phyloP scores from a whole-genome alignment of 2,113 vertebrate genomes.

The Gavialis gangeticus region DNA sequence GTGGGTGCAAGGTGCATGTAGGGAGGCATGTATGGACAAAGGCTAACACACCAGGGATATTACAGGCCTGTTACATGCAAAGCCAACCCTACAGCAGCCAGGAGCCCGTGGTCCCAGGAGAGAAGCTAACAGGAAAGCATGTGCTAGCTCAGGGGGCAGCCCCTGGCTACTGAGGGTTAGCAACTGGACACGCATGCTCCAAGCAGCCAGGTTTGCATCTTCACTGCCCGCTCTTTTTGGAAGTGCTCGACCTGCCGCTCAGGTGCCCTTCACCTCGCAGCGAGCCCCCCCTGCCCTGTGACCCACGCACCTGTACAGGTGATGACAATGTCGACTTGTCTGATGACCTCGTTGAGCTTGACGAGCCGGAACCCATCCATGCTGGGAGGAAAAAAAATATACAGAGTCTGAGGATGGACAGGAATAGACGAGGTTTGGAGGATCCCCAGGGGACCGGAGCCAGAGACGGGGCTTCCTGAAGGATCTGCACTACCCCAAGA shows the following conservation, averaged over 20 bases:
- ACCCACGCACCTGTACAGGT: conserved; percentile 91
- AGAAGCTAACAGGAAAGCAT: background rate
- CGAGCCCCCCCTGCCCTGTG: fast-evolving
- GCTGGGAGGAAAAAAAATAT: conserved; percentile 68
- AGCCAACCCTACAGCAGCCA: background rate
- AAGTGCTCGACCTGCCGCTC: fast-evolving
- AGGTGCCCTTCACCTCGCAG: fast-evolving
- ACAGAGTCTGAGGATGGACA: background rate
- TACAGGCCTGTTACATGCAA: background rate
- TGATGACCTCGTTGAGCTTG: conserved; percentile 96
- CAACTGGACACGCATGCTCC: fast-evolving
- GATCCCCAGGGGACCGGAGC: fast-evolving
- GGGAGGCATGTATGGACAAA: no score
- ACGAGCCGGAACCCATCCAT: conserved; percentile 99
- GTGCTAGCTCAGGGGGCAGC: background rate
- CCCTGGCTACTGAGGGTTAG: background rate
- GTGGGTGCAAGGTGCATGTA: background rate
- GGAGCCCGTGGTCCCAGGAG: background rate
- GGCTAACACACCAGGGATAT: no score
- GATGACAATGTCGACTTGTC: conserved; percentile 98
- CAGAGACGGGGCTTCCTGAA: background rate
- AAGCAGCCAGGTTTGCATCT: fast-evolving
- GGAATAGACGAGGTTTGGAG: background rate
- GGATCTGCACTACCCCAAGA: fast-evolving
- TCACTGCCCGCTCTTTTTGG: background rate